Conservation (phyloP, 2,797 vertebrate genomes). For the Pitangus sulphuratus region DNA sequence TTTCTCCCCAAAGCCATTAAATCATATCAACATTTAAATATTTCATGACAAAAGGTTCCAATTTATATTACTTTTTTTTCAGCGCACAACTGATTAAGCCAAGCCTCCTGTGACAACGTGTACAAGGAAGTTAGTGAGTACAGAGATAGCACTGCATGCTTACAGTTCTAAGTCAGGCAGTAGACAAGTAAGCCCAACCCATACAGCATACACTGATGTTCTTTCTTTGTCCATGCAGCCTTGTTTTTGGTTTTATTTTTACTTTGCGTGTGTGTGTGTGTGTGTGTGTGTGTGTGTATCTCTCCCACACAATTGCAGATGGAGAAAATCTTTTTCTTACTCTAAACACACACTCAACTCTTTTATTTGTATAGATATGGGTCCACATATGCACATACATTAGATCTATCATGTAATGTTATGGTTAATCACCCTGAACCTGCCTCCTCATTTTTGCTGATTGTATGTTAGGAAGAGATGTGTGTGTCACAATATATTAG, state of each 20-base stretch:
- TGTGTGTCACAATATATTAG: constrained; percentile 20
- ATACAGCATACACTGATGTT: background rate
- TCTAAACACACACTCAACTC: background rate
- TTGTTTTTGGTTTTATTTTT: background rate
- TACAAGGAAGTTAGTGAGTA: constrained; percentile 32
- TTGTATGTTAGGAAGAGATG: constrained; percentile 2
- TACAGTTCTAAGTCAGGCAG: background rate
- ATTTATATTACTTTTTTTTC: constrained; percentile 56
- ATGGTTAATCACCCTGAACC: background rate
- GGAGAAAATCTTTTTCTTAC: background rate
- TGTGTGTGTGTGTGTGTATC: background rate
- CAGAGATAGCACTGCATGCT: background rate
- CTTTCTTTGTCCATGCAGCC: background rate
- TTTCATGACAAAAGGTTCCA: constrained; percentile 67
- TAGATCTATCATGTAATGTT: background rate
- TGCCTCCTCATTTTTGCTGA: constrained; percentile 40
- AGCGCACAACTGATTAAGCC: constrained; percentile 60
- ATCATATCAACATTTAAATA: constrained; percentile 60
- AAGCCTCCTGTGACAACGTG: constrained; percentile 59
- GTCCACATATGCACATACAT: background rate
- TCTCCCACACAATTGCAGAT: background rate
- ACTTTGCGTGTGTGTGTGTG: background rate
- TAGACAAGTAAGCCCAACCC: background rate
- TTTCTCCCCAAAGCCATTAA: constrained; percentile 62
- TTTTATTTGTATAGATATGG: background rate